Evolutionary conservation across 2,113 vertebrate genomes (phyloP).

Genomic region (Corvus hawaiiensis): DNA sequence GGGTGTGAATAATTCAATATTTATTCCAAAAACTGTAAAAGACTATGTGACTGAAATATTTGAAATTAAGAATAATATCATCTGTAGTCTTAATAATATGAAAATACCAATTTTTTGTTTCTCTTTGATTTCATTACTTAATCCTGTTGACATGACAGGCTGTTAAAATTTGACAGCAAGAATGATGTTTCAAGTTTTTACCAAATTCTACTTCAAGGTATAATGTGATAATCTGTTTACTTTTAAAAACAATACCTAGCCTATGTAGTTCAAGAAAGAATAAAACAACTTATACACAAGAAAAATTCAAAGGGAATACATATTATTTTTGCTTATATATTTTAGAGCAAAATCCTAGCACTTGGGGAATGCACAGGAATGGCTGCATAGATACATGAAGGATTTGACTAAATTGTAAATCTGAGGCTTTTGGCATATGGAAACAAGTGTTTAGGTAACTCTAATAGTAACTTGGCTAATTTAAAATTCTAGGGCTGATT

Average conservation of each 20-base stretch:
- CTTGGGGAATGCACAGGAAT: neutral
- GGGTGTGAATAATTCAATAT: neutral
- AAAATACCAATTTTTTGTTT: neutral
- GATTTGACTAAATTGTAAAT: neutral
- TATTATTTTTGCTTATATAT: neutral
- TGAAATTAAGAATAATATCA: neutral
- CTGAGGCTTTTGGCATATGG: neutral
- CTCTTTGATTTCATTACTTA: neutral
- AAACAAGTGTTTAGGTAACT: neutral
- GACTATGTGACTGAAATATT: neutral
- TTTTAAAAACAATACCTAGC: neutral
- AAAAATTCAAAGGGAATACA: neutral
- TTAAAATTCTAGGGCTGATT: neutral
- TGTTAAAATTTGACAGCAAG: neutral
- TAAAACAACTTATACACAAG: fast-evolving
- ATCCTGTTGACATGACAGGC: neutral
- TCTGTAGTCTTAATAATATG: neutral
- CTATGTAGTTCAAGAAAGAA: neutral
- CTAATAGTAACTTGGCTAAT: neutral
- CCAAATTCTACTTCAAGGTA: neutral
- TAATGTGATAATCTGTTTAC: neutral
- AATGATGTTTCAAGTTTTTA: neutral
- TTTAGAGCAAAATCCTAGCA: neutral
- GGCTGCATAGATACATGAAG: neutral
- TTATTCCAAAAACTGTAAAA: neutral